Percentiles rank a stretch among this genome's conserved stretches.
phyloP scores from a whole-genome alignment of 1,140 invertebrate genomes.

The Ips typographus region DNA sequence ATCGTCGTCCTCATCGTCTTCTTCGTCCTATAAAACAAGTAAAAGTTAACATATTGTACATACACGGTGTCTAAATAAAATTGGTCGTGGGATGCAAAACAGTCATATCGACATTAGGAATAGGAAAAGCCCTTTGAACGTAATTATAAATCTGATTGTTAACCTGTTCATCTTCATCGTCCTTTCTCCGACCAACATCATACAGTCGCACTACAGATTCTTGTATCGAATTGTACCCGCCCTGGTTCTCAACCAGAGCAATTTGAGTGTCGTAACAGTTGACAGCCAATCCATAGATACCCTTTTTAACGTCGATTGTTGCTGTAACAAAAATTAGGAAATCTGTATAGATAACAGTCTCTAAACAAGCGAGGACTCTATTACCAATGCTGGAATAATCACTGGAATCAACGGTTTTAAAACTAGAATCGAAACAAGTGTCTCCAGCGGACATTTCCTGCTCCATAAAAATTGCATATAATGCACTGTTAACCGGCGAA shows the following conservation, averaged over 20 bases:
- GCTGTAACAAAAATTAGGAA: constrained; percentile 37
- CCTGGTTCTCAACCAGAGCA: constrained; percentile 80
- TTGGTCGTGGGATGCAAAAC: too few species aligned
- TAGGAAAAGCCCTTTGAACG: not conserved
- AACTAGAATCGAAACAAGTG: constrained; percentile 78
- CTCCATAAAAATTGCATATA: constrained; percentile 59
- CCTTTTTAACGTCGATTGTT: constrained; percentile 55
- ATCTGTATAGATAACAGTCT: not conserved
- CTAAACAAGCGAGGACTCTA: not conserved
- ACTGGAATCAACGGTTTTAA: constrained; percentile 90
- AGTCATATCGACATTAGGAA: not conserved
- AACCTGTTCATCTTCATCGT: constrained; percentile 73
- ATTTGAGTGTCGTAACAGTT: constrained; percentile 78
- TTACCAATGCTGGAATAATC: constrained; percentile 91
- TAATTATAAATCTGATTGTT: constrained; percentile 16
- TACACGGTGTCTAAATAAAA: too few species aligned
- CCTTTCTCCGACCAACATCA: constrained; percentile 72
- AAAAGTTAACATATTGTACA: constrained; percentile 12
- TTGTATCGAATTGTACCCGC: constrained; percentile 71
- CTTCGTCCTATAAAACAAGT: constrained; percentile 58
- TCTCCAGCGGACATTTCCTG: constrained; percentile 52
- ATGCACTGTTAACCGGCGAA: constrained; percentile 66
- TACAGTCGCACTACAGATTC: constrained; percentile 83
- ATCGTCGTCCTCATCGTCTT: constrained; percentile 73
- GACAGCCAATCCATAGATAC: constrained; percentile 73